Percentiles rank a stretch among this genome's conserved stretches.
Evolutionary conservation across 2,113 vertebrate genomes (phyloP).

Genomic region (Accipiter cooperii): DNA sequence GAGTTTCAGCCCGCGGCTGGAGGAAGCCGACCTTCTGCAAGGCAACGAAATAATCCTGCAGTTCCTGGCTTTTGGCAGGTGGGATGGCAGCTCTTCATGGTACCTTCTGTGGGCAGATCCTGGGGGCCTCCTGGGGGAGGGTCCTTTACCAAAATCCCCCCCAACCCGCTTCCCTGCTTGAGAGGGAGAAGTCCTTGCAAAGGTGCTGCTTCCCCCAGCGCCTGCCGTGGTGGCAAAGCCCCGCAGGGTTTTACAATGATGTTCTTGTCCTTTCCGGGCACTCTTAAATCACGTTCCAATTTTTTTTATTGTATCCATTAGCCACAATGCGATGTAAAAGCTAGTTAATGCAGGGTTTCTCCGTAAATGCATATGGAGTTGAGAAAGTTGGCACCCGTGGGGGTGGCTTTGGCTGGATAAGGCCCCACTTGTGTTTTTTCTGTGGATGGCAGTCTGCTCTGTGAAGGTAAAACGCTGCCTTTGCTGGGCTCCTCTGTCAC

Average conservation of each 20-base stretch:
- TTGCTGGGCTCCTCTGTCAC: not conserved
- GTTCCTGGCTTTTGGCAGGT: slow-evolving; percentile 92
- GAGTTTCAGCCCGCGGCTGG: slow-evolving; percentile 73
- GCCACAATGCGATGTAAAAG: not conserved
- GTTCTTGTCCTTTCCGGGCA: not conserved
- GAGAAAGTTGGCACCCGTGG: not conserved
- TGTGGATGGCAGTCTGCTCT: not conserved
- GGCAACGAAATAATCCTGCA: slow-evolving; percentile 87
- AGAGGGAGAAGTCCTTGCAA: not conserved
- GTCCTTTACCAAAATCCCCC: not conserved
- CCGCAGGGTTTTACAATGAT: not conserved
- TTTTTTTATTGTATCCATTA: not conserved
- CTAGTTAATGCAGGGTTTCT: not conserved
- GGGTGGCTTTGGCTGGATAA: not conserved
- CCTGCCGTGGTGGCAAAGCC: not conserved
- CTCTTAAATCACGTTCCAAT: not conserved
- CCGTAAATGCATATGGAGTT: not conserved
- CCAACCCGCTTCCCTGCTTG: rapidly evolving
- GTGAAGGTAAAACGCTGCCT: not conserved
- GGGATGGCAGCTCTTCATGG: not conserved
- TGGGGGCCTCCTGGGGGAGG: not conserved
- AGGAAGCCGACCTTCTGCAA: slow-evolving; percentile 81
- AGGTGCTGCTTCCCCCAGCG: not conserved
- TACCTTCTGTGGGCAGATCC: not conserved
- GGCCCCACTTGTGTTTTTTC: not conserved